Base-by-base conservation (phyloP, 2,797 vertebrate species). In the Hydrocynus forskahlii region DNA sequence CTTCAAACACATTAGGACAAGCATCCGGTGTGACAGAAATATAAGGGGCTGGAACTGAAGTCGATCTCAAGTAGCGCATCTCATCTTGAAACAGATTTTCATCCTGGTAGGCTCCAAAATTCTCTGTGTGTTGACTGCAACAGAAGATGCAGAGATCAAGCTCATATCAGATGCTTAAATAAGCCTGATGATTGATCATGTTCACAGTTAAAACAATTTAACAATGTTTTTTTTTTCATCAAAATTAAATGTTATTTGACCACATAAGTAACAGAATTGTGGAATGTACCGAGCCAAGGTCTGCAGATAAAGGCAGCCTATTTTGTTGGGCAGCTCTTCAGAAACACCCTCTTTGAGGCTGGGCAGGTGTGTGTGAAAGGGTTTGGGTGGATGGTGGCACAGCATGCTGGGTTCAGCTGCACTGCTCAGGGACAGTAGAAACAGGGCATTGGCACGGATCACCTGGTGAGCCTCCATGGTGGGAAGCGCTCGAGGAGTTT, bases 381-480 rank as follows among this genome's bases (percentile, higher is more conserved):
- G 95, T 83, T 97, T 96, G 57, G 96, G 90, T 71, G 97, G 97
- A 79, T 99, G 95, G 88, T 99, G 98, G 89, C 97, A 99, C 40
- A 99, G 92, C 88, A 99, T 94, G 87, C 93, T 99, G 69, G 97
- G 97, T 73, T 99, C 97, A 0, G 98, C 98, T 0, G 98, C 98
- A 45, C 98, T 99, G 91, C 98, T 99, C 88, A 99, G 93, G 0
- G 98, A 99, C 76, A 99, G 93, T 76, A 99, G 94, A 91, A 99
- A 99, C 80, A 99, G 90, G 2, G 98, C 97, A 1, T 99, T 99
- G 38, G 98, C 97, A 88, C 97, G 97, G 81, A 99, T 99, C 89
- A 99, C 98, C 93, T 99, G 98, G 89, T 99, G 98, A 75, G 98
- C 97, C 92, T 99, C 98, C 97, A 99, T 97, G 8, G 97, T 98